These are phyloP conservation scores for Erpetoichthys calabaricus DNA, from an alignment of 2,797 vertebrate genomes.

Conservation along the genomic window DNA sequence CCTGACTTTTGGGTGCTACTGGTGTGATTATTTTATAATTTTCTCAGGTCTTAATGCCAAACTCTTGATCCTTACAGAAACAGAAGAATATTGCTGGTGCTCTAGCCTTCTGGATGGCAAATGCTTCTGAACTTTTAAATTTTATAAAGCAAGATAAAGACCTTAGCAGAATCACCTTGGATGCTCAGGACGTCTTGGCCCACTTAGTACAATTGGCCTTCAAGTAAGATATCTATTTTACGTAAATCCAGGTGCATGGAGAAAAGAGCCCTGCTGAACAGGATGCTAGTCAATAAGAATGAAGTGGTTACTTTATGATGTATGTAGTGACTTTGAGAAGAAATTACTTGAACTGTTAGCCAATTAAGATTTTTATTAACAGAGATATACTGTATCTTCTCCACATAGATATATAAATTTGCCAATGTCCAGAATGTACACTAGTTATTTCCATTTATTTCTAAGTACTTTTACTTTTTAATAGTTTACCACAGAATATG, in stretches of 20 bases:
- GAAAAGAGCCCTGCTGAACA: too few relatives aligned
- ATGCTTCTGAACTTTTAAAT: conserved; percentile 91
- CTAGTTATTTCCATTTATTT: too few relatives aligned
- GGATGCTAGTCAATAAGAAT: too few relatives aligned
- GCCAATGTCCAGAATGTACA: too few relatives aligned
- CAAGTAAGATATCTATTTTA: conserved; percentile 60
- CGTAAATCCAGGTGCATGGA: neutral
- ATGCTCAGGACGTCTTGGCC: conserved; percentile 88
- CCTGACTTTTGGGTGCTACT: conserved; percentile 53
- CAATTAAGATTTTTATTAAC: too few relatives aligned
- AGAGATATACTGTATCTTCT: too few relatives aligned
- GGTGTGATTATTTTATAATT: conserved; percentile 28
- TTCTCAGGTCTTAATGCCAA: conserved; percentile 18
- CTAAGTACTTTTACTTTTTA: too few relatives aligned
- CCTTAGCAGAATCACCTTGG: conserved; percentile 80
- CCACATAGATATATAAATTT: too few relatives aligned
- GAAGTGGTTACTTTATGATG: too few relatives aligned
- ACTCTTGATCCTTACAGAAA: conserved; percentile 56
- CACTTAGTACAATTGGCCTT: conserved; percentile 97
- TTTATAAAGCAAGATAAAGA: conserved; percentile 94
- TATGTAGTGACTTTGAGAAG: too few relatives aligned
- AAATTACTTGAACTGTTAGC: too few relatives aligned
- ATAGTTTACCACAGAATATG: too few relatives aligned
- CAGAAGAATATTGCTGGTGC: conserved; percentile 97
- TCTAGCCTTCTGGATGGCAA: conserved; percentile 98